Evolutionary conservation across 2,888 invertebrate species (phyloP), one percentile per base, ranked within the genome.

Genomic region (Pegoplata infirma): DNA sequence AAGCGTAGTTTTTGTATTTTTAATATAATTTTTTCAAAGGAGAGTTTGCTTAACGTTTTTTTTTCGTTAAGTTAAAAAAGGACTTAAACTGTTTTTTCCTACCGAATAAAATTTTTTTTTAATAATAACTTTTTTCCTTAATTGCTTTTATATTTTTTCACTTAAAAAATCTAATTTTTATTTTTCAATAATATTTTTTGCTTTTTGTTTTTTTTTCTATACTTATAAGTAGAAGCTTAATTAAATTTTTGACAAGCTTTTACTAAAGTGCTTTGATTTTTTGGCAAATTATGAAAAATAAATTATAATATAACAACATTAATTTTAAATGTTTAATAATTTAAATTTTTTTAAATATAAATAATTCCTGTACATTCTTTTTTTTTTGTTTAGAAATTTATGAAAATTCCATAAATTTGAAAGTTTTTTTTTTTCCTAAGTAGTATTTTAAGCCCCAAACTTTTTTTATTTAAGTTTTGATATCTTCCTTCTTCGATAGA

Each of bases 161-260:
- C n/a, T 40, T 2, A 47, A 40, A 36, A 28, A 49, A 76, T 55
- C 49, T 72, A 63, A 63, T 49, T 46, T n/a, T 10, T 19, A 32
- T 63, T n/a, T 40, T 40, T 40, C 12, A 40, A 32, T 32, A 40
- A 40, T 12, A 25, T 23, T 19, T 46, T 66, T 53, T 74, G 78
- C 74, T 79, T 74, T 75, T 79, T 79, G 78, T 74, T 69, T 16
- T 76, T 73, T 69, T 69, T 58, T 51, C 21, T 55, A 16, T 16
- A 28, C 17, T 55, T 64, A 40, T 40, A 68, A 69, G 82, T 83
- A 80, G 79, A 80, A 83, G 83, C 82, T 80, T 69, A 64, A 72
- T 36, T 81, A 83, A 82, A 82, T 80, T 83, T 85, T 83, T 84
- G 82, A 81, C 55, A 77, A 82, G 85, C 84, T 86, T 84, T 81